Conservation (phyloP, 1,140 invertebrate species). For the Drosophila lacertosa region DNA sequence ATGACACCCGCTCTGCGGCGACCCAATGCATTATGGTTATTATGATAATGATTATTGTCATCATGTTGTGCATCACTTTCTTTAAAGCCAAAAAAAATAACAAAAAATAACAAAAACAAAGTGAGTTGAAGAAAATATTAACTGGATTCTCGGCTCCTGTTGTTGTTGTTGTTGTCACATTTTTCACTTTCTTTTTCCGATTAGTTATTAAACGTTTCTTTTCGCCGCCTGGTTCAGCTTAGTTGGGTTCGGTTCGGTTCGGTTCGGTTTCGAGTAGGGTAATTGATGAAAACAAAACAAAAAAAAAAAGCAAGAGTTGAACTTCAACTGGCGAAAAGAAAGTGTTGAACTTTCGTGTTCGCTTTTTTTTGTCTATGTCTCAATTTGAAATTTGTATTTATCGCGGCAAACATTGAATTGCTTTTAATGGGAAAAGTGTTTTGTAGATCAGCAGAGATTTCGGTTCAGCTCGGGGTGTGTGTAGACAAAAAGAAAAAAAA, state of each 20-base stretch:
- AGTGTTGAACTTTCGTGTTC: slow-evolving; percentile 67
- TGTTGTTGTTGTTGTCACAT: slow-evolving; percentile 60
- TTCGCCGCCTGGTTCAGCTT: slow-evolving; percentile 4
- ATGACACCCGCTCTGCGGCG: slow-evolving; percentile 53
- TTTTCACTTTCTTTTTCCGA: slow-evolving; percentile 70
- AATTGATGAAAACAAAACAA: slow-evolving; percentile 44
- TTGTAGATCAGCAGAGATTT: slow-evolving; percentile 57
- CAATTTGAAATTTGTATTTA: slow-evolving; percentile 66
- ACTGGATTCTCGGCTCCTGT: slow-evolving; percentile 26
- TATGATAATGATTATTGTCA: background rate
- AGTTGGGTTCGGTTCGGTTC: slow-evolving; percentile 10
- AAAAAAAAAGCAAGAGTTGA: slow-evolving; percentile 49
- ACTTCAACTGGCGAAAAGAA: slow-evolving; percentile 72
- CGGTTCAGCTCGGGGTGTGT: slow-evolving; percentile 27
- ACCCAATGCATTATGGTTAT: slow-evolving; percentile 21
- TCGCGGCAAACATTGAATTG: slow-evolving; percentile 72
- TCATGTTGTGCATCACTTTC: slow-evolving; percentile 33
- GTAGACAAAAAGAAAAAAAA: background rate
- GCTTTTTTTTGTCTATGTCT: slow-evolving; percentile 55
- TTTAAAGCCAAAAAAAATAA: background rate
- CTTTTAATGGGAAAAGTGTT: slow-evolving; percentile 64
- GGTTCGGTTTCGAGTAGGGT: slow-evolving; percentile 32
- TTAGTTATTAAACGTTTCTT: slow-evolving; percentile 34
- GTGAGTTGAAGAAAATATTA: slow-evolving; percentile 11
- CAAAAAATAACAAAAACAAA: background rate